Evolutionary conservation across 1,140 invertebrate genomes (phyloP).

Genomic region (Hylyphantes graminicola): DNA sequence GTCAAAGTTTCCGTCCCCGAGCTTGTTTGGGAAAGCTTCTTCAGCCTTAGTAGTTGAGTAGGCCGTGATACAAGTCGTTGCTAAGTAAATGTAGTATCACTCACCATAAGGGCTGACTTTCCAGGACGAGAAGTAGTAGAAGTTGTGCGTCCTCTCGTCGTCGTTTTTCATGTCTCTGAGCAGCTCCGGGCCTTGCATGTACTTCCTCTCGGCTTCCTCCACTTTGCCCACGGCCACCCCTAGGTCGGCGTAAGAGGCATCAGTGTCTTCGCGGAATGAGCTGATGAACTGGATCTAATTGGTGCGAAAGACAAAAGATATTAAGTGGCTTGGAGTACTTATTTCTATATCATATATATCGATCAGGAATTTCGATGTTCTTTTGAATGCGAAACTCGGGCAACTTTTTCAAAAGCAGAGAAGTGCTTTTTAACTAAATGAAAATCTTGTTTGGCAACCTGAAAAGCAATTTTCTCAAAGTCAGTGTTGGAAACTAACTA

Average conservation of each 20-base stretch:
- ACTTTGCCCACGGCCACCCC: constrained; percentile 6
- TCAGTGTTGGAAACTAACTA: no score
- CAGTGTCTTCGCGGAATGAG: constrained; percentile 21
- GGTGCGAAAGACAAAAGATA: not conserved
- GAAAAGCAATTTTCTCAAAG: no score
- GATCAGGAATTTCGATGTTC: no score
- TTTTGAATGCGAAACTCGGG: no score
- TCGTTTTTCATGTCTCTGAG: constrained; percentile 11
- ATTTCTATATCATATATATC: no score
- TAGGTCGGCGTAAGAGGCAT: not conserved
- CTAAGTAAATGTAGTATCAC: not conserved
- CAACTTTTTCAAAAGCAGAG: no score
- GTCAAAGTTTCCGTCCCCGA: no score
- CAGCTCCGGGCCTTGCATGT: constrained; percentile 35
- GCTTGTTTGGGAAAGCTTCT: no score
- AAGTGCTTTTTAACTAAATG: no score
- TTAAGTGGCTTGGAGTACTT: not conserved
- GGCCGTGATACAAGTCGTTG: no score
- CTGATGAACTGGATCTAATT: constrained; percentile 48
- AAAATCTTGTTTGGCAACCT: no score
- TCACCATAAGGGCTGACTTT: constrained; percentile 50
- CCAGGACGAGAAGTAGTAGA: constrained; percentile 56
- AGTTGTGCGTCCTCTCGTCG: constrained; percentile 29
- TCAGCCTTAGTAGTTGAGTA: no score
- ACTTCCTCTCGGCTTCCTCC: constrained; percentile 31